Conservation (phyloP, 1,140 invertebrate genomes). For the Diorhabda sublineata region DNA sequence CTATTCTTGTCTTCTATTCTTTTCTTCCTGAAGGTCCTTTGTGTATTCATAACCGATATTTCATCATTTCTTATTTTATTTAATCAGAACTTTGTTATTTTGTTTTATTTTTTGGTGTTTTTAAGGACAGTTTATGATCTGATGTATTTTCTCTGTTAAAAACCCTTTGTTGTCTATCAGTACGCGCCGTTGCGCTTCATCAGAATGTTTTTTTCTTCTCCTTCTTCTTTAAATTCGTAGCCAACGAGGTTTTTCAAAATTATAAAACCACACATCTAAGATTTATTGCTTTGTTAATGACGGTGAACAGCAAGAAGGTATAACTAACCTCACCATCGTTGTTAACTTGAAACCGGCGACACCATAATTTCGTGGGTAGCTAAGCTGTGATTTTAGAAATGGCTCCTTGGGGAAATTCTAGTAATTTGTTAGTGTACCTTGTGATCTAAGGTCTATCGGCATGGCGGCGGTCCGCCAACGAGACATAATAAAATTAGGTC, state of each 20-base stretch:
- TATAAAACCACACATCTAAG: not conserved
- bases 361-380: constrained; percentile 1
- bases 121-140: too few relatives aligned
- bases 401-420: not conserved
- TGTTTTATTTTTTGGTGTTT: too few relatives aligned
- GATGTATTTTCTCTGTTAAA: too few relatives aligned
- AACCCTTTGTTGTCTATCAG: not conserved
- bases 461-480: constrained; percentile 1
- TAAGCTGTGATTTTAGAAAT: constrained; percentile 1
- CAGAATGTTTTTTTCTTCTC: not conserved
- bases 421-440: not conserved
- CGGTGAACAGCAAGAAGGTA: not conserved
- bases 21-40: too few relatives aligned
- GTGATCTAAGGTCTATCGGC: not conserved
- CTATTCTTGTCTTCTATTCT: too few relatives aligned
- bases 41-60: too few relatives aligned
- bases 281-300: not conserved
- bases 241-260: not conserved
- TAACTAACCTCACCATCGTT: not conserved
- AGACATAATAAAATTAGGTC: not conserved
- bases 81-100: too few relatives aligned
- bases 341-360: not conserved
- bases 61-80: too few relatives aligned
- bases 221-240: not conserved
- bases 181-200: not conserved